Evolutionary conservation across 2,888 invertebrate genomes (phyloP), one percentile per base, ranked within the genome.

Genomic region (Nymphalis c-album): DNA sequence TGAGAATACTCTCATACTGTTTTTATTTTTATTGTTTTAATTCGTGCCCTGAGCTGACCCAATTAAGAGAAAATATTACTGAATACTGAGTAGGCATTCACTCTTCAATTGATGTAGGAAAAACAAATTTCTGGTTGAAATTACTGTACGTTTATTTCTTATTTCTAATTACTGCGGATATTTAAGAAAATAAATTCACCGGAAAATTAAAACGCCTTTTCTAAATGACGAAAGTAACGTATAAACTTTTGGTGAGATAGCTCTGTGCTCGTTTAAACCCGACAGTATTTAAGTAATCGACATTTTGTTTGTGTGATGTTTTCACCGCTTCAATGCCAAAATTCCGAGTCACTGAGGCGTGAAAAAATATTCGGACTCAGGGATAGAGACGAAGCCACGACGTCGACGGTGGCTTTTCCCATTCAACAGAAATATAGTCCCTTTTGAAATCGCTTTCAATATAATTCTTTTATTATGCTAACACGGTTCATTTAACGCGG

Each of bases 391-490:
- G 76, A 77, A 51, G 50, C 60, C 48, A 55, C 55, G 61, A 61
- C 78, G 79, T 78, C 71, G 78, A 82, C 80, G 77, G 78, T 80
- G 76, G 80, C 79, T 79, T 83, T 83, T 80, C 79, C 75, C 83
- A 80, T 80, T 85, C 76, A 79, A 82, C 83, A 85, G 85, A 88
- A 88, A 87, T 88, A 89, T 86, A 84, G 85, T 83, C 85, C 85
- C 81, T 89, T 87, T 77, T 83, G 81, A 86, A 90, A 91, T 89
- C 88, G 86, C 80, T 88, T 89, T 84, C 81, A 87, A 86, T 88
- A 87, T 86, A 90, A 90, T 88, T 91, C 91, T 90, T 91, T 91
- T 91, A 89, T 90, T 90, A 90, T 88, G 86, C 86, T 84, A 88
- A 81, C 84, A 91, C 88, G 87, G 90, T 91, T 91, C 91, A 90